These are phyloP conservation scores for Apis cerana DNA, from an alignment of 1,140 invertebrate genomes.

Conservation along the genomic window DNA sequence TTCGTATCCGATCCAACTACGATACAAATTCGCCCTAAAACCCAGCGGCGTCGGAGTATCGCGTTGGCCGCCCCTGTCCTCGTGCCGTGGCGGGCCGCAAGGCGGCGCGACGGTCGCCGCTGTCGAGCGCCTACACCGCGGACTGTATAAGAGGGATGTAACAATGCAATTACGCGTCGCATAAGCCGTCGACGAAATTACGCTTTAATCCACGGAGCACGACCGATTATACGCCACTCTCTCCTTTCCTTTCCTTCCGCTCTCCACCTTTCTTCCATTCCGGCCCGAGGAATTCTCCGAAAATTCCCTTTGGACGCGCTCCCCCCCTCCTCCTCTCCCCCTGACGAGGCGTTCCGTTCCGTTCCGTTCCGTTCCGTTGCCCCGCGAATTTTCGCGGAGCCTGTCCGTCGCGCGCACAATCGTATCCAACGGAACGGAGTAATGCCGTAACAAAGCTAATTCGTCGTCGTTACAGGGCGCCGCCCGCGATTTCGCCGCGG, in stretches of 20 bases:
- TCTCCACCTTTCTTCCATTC: not conserved
- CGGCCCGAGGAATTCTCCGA: not conserved
- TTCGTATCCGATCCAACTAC: constrained; percentile 77
- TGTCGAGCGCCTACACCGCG: too few relatives aligned
- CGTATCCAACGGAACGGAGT: constrained; percentile 45
- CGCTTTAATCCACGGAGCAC: constrained; percentile 74
- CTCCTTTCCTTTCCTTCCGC: not conserved
- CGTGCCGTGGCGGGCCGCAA: not conserved
- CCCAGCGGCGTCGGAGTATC: constrained; percentile 53
- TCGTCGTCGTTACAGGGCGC: constrained; percentile 60
- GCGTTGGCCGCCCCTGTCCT: constrained; percentile 38
- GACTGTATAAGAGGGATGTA: constrained; percentile 74
- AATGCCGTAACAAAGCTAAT: constrained; percentile 69
- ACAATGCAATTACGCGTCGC: constrained; percentile 79
- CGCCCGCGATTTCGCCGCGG: constrained; percentile 46
- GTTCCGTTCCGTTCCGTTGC: constrained; percentile 33
- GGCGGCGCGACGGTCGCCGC: constrained; percentile 29
- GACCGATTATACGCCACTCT: constrained; percentile 38
- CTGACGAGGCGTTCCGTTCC: not conserved
- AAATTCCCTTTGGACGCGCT: too few relatives aligned
- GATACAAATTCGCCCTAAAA: constrained; percentile 74
- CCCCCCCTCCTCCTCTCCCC: not conserved
- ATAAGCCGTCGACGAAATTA: constrained; percentile 78
- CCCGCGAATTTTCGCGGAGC: constrained; percentile 41
- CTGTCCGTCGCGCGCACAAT: constrained; percentile 32